Evolutionary conservation across 2,797 vertebrate genomes (phyloP).

Genomic region (Perodicticus potto): DNA sequence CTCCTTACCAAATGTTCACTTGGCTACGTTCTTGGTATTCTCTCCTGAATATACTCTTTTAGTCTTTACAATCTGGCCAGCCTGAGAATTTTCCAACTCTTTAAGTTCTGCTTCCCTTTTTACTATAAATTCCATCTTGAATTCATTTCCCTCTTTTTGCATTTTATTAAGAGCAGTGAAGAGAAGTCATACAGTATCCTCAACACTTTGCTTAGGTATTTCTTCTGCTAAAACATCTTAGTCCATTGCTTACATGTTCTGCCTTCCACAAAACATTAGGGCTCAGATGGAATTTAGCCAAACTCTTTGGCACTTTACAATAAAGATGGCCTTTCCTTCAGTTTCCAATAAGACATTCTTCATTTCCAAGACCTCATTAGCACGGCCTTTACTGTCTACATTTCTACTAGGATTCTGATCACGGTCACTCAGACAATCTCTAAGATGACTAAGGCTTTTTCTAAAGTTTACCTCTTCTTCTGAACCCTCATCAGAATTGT

Average conservation of each 20-base stretch:
- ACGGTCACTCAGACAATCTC: not conserved
- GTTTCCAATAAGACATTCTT: not conserved
- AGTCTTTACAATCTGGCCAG: not conserved
- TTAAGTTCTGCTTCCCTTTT: not conserved
- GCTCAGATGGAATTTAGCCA: not conserved
- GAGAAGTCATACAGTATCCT: not conserved
- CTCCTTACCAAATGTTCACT: not conserved
- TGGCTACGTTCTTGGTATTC: not conserved
- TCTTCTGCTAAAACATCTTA: not conserved
- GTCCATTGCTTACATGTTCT: not conserved
- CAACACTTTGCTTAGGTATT: not conserved
- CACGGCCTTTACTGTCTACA: not conserved
- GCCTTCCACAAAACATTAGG: not conserved
- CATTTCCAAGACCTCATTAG: not conserved
- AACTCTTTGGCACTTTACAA: not conserved
- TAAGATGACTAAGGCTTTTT: not conserved
- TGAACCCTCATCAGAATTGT: not conserved
- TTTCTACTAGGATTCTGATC: not conserved
- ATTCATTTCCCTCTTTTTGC: not conserved
- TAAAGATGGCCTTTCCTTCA: not conserved
- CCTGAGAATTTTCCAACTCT: not conserved
- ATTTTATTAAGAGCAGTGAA: not conserved
- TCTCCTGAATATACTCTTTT: not conserved
- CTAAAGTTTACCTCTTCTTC: not conserved
- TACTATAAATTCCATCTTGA: not conserved